Percentiles rank a stretch among this genome's conserved stretches.
Conservation (phyloP, 1,140 invertebrate species). For the Lycorma delicatula region DNA sequence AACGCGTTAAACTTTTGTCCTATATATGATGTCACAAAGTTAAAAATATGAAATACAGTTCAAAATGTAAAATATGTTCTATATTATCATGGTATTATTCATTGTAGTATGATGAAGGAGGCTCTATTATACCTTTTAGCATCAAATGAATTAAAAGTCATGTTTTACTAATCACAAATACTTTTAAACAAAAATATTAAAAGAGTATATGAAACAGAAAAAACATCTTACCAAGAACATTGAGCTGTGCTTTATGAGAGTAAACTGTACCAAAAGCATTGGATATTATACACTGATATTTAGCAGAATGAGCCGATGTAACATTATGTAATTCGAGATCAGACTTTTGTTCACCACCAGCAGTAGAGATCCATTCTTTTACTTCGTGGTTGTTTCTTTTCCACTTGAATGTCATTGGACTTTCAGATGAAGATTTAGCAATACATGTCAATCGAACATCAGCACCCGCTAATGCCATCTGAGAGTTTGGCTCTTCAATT, state of each 20-base stretch:
- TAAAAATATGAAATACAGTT: too few species aligned
- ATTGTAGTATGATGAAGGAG: too few species aligned
- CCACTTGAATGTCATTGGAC: constrained; percentile 72
- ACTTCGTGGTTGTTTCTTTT: constrained; percentile 79
- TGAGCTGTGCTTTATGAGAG: constrained; percentile 75
- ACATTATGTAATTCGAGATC: constrained; percentile 62
- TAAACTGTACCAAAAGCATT: constrained; percentile 86
- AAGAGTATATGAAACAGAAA: too few species aligned
- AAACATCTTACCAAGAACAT: constrained; percentile 71
- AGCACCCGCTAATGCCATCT: constrained; percentile 74
- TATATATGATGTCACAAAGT: too few species aligned
- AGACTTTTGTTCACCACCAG: constrained; percentile 41
- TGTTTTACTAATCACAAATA: too few species aligned
- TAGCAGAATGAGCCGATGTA: constrained; percentile 66
- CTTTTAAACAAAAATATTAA: too few species aligned
- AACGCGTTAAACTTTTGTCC: too few species aligned
- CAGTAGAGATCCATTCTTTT: constrained; percentile 32
- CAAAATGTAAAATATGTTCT: too few species aligned
- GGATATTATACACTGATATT: constrained; percentile 87
- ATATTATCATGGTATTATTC: too few species aligned
- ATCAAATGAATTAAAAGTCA: too few species aligned
- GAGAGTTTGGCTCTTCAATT: constrained; percentile 65
- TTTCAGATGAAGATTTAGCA: constrained; percentile 54
- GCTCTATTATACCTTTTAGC: too few species aligned
- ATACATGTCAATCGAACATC: constrained; percentile 74